Conservation (phyloP, 2,888 invertebrate species). For the Ellobium chinense region DNA sequence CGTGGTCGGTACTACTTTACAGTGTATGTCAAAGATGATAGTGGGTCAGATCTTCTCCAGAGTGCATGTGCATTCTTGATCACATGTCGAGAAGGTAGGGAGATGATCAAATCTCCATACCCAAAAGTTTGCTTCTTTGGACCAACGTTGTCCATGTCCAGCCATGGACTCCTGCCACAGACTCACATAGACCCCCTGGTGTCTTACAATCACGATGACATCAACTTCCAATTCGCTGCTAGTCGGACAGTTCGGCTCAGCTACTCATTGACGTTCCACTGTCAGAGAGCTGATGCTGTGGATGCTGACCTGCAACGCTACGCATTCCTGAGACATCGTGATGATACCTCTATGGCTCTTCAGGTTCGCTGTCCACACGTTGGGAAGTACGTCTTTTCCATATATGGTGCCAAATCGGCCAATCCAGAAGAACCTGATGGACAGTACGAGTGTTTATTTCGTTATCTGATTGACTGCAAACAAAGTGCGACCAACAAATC, state of each 20-base stretch:
- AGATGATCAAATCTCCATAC: constrained; percentile 66
- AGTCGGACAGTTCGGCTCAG: constrained; percentile 62
- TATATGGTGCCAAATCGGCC: constrained; percentile 65
- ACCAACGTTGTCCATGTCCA: constrained; percentile 66
- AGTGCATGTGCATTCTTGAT: constrained; percentile 76
- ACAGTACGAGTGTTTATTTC: constrained; percentile 70
- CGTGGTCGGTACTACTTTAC: constrained; percentile 79
- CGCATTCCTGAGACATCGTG: constrained; percentile 69
- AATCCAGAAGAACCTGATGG: constrained; percentile 54
- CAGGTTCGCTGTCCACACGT: constrained; percentile 72
- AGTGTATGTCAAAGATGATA: constrained; percentile 75
- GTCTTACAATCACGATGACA: constrained; percentile 65
- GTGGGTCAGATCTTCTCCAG: constrained; percentile 74
- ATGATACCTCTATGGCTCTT: constrained; percentile 68
- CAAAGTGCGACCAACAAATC: constrained; percentile 67
- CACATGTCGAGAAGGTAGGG: constrained; percentile 67
- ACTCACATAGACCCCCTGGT: constrained; percentile 71
- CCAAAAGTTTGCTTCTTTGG: constrained; percentile 72
- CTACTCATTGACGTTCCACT: constrained; percentile 69
- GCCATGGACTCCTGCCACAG: constrained; percentile 64
- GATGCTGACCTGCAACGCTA: constrained; percentile 67
- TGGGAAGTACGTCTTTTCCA: constrained; percentile 74
- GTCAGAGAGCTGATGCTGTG: constrained; percentile 64
- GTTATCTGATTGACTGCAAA: constrained; percentile 74
- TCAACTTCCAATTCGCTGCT: constrained; percentile 66